A percentile compares a stretch with the other conserved stretches of the same genome.
Evolutionary conservation across 2,888 invertebrate species (phyloP).

Genomic region (Cyrtodaria siliqua): DNA sequence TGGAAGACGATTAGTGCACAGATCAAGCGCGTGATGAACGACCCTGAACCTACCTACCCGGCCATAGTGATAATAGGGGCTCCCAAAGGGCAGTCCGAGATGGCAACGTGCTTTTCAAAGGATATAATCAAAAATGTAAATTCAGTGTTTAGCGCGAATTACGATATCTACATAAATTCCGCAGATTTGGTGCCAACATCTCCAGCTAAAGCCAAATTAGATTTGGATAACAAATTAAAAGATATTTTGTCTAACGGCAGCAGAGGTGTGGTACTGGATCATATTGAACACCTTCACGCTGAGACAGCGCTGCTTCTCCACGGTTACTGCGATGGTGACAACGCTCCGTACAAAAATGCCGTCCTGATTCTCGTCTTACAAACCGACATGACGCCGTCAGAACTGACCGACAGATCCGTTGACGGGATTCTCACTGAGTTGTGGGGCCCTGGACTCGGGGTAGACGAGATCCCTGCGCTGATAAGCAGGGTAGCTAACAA

Average conservation of each 20-base stretch:
- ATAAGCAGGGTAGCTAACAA: constrained; percentile 78
- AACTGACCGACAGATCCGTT: constrained; percentile 33
- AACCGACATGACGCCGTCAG: constrained; percentile 31
- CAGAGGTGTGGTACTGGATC: constrained; percentile 70
- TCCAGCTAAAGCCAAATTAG: constrained; percentile 57
- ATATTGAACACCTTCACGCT: constrained; percentile 74
- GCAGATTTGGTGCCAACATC: constrained; percentile 24
- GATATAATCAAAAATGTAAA: constrained; percentile 59
- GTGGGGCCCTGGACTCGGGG: constrained; percentile 72
- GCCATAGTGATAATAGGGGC: constrained; percentile 72
- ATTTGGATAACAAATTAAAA: constrained; percentile 70
- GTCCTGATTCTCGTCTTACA: constrained; percentile 75
- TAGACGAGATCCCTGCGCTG: constrained; percentile 76
- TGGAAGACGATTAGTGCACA: constrained; percentile 71
- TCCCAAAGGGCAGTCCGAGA: constrained; percentile 40
- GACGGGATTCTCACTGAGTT: constrained; percentile 63
- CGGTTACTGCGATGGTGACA: constrained; percentile 82
- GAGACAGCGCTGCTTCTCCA: constrained; percentile 79
- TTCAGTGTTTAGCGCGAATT: constrained; percentile 21
- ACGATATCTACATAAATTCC: constrained; percentile 52
- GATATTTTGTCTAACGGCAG: constrained; percentile 52
- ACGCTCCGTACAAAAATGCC: constrained; percentile 81
- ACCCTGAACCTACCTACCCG: constrained; percentile 68
- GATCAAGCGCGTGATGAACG: constrained; percentile 64
- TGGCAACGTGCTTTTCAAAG: constrained; percentile 67